phyloP scores from a whole-genome alignment of 2,797 vertebrate genomes.

The Astyanax mexicanus region DNA sequence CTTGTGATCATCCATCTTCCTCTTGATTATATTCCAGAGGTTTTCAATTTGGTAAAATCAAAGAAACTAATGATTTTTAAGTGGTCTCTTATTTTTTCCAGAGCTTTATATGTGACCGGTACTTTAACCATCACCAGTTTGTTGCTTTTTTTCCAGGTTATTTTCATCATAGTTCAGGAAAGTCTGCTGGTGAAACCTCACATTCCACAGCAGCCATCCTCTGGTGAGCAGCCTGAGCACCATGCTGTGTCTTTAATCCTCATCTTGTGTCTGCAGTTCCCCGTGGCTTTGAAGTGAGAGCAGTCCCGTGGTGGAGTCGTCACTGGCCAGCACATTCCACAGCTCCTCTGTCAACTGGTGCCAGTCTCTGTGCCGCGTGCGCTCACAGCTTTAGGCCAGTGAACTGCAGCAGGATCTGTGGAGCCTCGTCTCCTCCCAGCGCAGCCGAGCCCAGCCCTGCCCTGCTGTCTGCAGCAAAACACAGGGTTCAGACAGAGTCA shows the following conservation, averaged over 20 bases:
- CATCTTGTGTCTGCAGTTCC: conserved; percentile 66
- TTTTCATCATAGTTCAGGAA: conserved; percentile 49
- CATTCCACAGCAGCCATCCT: conserved; percentile 65
- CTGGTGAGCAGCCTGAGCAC: conserved; percentile 66
- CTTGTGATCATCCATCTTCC: too few relatives aligned
- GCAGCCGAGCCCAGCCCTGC: conserved; percentile 3
- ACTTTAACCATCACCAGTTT: neutral
- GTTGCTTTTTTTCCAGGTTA: neutral
- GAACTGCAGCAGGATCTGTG: conserved; percentile 2
- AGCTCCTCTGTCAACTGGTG: conserved; percentile 57
- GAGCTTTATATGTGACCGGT: too few relatives aligned
- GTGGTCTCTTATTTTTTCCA: too few relatives aligned
- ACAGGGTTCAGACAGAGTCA: too few relatives aligned
- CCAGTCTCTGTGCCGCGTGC: conserved; percentile 53
- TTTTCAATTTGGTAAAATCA: too few relatives aligned
- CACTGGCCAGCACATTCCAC: conserved; percentile 62
- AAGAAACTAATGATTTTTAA: too few relatives aligned
- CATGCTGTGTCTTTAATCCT: conserved; percentile 73
- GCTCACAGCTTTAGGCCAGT: conserved; percentile 15
- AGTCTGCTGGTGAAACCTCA: conserved; percentile 56
- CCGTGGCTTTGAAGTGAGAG: conserved; percentile 62
- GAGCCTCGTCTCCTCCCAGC: conserved; percentile 29
- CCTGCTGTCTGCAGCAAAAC: conserved; percentile 28
- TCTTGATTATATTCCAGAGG: too few relatives aligned
- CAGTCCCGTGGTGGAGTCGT: conserved; percentile 59